phyloP scores from a whole-genome alignment of 2,797 vertebrate species.

The Kryptopterus vitreolus region DNA sequence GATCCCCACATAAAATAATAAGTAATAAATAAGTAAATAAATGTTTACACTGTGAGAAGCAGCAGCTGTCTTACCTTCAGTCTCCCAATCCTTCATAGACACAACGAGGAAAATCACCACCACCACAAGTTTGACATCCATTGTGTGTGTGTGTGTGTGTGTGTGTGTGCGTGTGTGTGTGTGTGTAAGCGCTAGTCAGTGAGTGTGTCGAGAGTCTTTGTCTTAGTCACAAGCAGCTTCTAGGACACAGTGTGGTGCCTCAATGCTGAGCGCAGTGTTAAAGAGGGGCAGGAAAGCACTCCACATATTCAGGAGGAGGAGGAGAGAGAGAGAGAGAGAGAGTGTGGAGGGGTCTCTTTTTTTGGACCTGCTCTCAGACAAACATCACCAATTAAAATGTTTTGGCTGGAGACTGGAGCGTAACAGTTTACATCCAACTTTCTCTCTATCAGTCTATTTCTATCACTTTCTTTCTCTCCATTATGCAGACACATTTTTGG shows the following conservation, averaged over 20 bases:
- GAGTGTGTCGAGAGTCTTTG: conserved; percentile 46
- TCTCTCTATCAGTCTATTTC: conserved; percentile 5
- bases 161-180: conserved; percentile 41
- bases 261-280: conserved; percentile 67
- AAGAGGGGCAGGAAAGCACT: conserved; percentile 67
- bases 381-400: conserved; percentile 80
- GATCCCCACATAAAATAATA: neutral
- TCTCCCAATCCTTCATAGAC: conserved; percentile 66
- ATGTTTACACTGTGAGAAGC: neutral
- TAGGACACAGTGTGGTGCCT: conserved; percentile 68
- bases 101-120: conserved; percentile 78
- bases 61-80: conserved; percentile 76
- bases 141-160: conserved; percentile 55
- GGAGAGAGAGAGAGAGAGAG: conserved; percentile 52
- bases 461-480: neutral
- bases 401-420: conserved; percentile 73
- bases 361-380: conserved; percentile 51
- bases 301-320: conserved; percentile 70
- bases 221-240: conserved; percentile 68
- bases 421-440: conserved; percentile 26
- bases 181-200: neutral
- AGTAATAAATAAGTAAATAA: neutral
- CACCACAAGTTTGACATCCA: conserved; percentile 84
- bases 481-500: neutral
- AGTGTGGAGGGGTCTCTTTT: conserved; percentile 62